Evolutionary conservation across 2,113 vertebrate genomes (phyloP).

Genomic region (Cyanoliseus patagonus): DNA sequence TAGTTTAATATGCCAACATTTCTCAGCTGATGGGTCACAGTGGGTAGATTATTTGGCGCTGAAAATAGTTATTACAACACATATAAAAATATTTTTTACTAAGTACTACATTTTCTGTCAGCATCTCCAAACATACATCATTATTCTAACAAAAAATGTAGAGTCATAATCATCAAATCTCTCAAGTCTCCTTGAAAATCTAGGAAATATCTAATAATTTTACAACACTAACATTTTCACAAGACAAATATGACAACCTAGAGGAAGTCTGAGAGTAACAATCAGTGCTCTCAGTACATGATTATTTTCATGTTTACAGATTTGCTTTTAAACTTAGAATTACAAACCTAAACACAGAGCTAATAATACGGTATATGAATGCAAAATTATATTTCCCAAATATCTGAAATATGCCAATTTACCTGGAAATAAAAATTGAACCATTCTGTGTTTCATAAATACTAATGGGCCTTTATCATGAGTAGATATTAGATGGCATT

Average conservation of each 20-base stretch:
- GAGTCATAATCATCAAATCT: not conserved
- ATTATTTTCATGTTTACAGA: not conserved
- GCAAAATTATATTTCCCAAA: not conserved
- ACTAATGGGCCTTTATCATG: not conserved
- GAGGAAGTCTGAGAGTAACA: not conserved
- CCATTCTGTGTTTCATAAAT: not conserved
- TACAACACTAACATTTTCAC: not conserved
- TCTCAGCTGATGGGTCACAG: not conserved
- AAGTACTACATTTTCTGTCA: not conserved
- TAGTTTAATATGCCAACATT: not conserved
- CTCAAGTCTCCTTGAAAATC: not conserved
- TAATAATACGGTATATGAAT: not conserved
- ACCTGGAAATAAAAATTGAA: not conserved
- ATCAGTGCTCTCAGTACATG: not conserved
- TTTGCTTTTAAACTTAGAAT: not conserved
- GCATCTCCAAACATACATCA: not conserved
- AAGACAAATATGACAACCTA: not conserved
- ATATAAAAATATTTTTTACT: not conserved
- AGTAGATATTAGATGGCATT: not conserved
- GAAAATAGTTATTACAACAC: not conserved
- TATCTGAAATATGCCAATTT: not conserved
- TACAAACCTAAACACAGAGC: not conserved
- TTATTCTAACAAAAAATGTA: not conserved
- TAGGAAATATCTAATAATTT: not conserved
- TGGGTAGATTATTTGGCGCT: not conserved